Conservation (phyloP, 2,888 invertebrate species). For the Troides helena region DNA sequence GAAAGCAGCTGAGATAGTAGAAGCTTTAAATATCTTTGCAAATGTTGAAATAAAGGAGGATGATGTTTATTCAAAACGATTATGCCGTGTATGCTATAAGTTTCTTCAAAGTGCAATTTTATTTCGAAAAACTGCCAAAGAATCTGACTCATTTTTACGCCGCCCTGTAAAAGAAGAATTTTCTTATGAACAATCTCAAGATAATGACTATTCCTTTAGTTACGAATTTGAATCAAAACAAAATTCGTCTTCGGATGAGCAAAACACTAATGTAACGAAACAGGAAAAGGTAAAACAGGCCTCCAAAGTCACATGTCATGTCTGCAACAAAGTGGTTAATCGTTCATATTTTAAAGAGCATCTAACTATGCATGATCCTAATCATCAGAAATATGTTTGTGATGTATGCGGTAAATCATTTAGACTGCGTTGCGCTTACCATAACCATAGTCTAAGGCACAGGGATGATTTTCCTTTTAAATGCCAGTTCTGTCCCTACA, state of each 20-base stretch:
- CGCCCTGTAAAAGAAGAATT: conserved; percentile 37
- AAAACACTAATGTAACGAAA: conserved; percentile 23
- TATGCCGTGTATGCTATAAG: conserved; percentile 55
- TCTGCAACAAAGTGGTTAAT: conserved; percentile 45
- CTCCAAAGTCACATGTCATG: conserved; percentile 43
- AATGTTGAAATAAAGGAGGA: conserved; percentile 48
- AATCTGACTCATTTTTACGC: conserved; percentile 48
- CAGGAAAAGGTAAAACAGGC: conserved; percentile 32
- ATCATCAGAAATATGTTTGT: conserved; percentile 46
- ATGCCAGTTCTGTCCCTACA: conserved; percentile 49
- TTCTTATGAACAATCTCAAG: conserved; percentile 26
- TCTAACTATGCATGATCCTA: conserved; percentile 48
- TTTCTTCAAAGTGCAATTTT: conserved; percentile 52
- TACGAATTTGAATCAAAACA: conserved; percentile 30
- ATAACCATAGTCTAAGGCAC: conserved; percentile 47
- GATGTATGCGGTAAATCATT: conserved; percentile 49
- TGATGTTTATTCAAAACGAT: conserved; percentile 51
- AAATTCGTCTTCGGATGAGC: conserved; percentile 33
- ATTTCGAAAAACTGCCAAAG: conserved; percentile 56
- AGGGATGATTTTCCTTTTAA: conserved; percentile 45
- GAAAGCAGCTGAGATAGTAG: conserved; percentile 41
- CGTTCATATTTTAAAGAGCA: conserved; percentile 46
- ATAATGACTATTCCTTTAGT: conserved; percentile 24
- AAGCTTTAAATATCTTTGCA: conserved; percentile 49
- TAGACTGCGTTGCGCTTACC: conserved; percentile 45